Base-by-base conservation (phyloP, 2,888 invertebrate species). In the Branchellion lobata region DNA sequence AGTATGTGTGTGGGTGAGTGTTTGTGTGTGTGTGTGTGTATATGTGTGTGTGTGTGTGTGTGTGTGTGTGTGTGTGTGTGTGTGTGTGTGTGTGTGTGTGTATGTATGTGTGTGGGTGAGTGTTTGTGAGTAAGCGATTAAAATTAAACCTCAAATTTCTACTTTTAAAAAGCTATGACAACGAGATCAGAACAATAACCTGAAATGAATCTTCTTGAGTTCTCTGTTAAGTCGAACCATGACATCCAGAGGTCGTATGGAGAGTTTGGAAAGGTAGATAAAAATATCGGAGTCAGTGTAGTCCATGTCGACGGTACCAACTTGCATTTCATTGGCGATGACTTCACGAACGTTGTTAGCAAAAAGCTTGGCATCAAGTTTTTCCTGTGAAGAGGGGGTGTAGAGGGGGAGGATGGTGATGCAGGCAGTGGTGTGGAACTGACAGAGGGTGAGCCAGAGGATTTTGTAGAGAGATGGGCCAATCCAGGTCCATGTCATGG, bases 391-490 rank as follows among this genome's bases (percentile, higher is more conserved):
- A 84, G 90, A 93, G 0, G 96, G 96, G 61, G 90, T 91, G 88
- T 96, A 95, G 1, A 96, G 95, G 0, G 96, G 96, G 33, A 96
- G 90, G 89, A 94, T 96, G 80, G 80, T 81, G 72, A 88, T 83
- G 84, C 95, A 94, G 84, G 94, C 92, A 80, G 92, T 91, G 84
- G 92, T 95, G 86, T 93, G 92, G 81, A 94, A 91, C 88, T 94
- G 94, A 0, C 94, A 92, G 84, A 96, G 88, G 0, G 95, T 94
- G 84, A 94, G 88, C 95, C 95, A 96, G 29, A 96, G 88, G 71
- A 94, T 89, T 85, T 93, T 93, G 81, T 90, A 95, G 94, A 93
- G 93, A 87, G 93, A 93, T 74, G 95, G 95, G 47, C 96, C 96
- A 86, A 88, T 86, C 88, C 88, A 88, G 31, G 88, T 88, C 88